These are phyloP conservation scores for Plebejus anna DNA, from an alignment of 2,888 invertebrate species.

Conservation along the genomic window DNA sequence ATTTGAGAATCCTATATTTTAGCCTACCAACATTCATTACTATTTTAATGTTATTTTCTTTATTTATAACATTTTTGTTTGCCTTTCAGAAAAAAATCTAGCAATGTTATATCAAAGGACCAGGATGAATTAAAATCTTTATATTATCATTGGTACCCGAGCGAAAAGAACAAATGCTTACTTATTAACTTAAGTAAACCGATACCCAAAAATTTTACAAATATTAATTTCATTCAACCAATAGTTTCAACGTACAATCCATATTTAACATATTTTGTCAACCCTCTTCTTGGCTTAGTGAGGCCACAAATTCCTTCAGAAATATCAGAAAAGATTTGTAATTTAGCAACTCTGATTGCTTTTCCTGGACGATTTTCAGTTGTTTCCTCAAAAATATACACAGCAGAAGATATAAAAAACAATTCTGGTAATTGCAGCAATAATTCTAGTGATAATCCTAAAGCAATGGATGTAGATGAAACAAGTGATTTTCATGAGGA, in stretches of 20 bases:
- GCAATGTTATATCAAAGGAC: conserved; percentile 45
- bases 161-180: conserved; percentile 52
- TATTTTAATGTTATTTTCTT: no score
- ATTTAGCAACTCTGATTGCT: conserved; percentile 60
- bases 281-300: conserved; percentile 54
- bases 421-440: not conserved
- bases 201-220: conserved; percentile 55
- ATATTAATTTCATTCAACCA: conserved; percentile 59
- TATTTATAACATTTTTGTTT: not conserved
- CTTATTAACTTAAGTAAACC: conserved; percentile 58
- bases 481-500: conserved; percentile 32
- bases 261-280: conserved; percentile 59
- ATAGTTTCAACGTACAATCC: conserved; percentile 64
- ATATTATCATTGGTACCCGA: conserved; percentile 66
- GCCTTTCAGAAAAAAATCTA: conserved; percentile 49
- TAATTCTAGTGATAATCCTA: conserved; percentile 22
- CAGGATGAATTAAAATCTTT: conserved; percentile 55
- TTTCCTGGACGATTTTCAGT: conserved; percentile 49
- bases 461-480: conserved; percentile 32
- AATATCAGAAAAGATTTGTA: conserved; percentile 50
- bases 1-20: no score
- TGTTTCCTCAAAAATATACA: conserved; percentile 58
- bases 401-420: conserved; percentile 61
- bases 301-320: conserved; percentile 53
- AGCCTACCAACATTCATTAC: no score